These are phyloP conservation scores for Puntigrus tetrazona DNA, from an alignment of 2,113 vertebrate genomes.

Conservation along the genomic window DNA sequence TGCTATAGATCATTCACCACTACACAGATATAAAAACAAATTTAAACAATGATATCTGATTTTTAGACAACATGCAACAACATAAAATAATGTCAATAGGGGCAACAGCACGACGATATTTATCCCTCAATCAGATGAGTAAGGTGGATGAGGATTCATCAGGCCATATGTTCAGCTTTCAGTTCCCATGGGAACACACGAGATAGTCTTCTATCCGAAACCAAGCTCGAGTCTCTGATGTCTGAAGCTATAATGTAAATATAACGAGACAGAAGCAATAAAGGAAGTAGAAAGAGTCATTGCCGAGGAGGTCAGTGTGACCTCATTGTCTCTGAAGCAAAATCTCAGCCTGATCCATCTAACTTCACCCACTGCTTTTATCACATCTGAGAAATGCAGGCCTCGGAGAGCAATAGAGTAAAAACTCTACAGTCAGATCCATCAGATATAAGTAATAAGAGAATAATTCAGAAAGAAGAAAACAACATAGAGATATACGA, in stretches of 20 bases:
- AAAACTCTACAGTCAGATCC: slow-evolving; percentile 13
- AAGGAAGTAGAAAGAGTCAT: not conserved
- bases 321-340: not conserved
- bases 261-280: slow-evolving; percentile 14
- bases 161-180: not conserved
- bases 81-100: no score
- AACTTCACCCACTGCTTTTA: slow-evolving; percentile 7
- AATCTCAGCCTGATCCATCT: not conserved
- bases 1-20: not conserved
- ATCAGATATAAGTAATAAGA: slow-evolving; percentile 21
- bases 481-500: not conserved
- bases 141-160: not conserved
- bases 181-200: slow-evolving; percentile 24
- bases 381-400: slow-evolving; percentile 10
- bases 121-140: not conserved
- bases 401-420: not conserved
- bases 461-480: slow-evolving; percentile 21
- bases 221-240: not conserved
- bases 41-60: not conserved
- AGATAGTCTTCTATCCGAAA: not conserved
- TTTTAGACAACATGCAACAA: not conserved
- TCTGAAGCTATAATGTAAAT: slow-evolving; percentile 22
- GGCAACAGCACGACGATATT: not conserved
- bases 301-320: slow-evolving; percentile 4
- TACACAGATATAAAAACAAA: not conserved